Conservation (phyloP, 1,140 invertebrate genomes). For the Lepidotrigona ventralis region DNA sequence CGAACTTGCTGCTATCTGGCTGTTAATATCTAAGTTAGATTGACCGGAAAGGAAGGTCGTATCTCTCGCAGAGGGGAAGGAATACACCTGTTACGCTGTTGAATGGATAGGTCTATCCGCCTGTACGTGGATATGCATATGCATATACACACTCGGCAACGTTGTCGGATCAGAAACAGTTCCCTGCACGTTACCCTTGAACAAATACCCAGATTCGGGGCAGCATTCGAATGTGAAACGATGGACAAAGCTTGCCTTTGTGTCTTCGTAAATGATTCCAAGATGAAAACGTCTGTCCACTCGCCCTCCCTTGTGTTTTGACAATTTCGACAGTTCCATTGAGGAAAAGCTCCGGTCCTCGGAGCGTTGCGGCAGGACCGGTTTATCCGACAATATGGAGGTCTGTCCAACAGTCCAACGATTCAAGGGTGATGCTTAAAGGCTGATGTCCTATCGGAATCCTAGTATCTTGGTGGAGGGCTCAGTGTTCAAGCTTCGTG, state of each 20-base stretch:
- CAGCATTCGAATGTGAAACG: background rate
- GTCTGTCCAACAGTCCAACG: conserved; percentile 44
- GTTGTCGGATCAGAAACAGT: background rate
- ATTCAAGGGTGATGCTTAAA: conserved; percentile 54
- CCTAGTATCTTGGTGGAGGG: conserved; percentile 39
- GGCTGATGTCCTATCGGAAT: conserved; percentile 51
- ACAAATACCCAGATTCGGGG: background rate
- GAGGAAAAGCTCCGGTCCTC: background rate
- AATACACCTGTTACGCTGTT: conserved; percentile 44
- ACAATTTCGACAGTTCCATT: conserved; percentile 21
- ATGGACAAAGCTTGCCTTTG: background rate
- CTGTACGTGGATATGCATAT: conserved; percentile 28
- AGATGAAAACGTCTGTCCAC: background rate
- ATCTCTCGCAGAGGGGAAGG: conserved; percentile 10
- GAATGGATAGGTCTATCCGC: conserved; percentile 22
- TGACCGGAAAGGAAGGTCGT: conserved; percentile 23
- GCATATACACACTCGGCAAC: conserved; percentile 17
- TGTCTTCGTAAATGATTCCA: background rate
- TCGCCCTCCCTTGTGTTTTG: background rate
- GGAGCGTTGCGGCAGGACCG: background rate
- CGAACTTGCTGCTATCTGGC: background rate
- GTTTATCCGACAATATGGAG: conserved; percentile 46
- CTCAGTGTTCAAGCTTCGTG: no score
- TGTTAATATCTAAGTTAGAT: conserved; percentile 6
- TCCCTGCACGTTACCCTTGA: background rate